Conservation (phyloP, 2,113 vertebrate species). For the Chunga burmeisteri region DNA sequence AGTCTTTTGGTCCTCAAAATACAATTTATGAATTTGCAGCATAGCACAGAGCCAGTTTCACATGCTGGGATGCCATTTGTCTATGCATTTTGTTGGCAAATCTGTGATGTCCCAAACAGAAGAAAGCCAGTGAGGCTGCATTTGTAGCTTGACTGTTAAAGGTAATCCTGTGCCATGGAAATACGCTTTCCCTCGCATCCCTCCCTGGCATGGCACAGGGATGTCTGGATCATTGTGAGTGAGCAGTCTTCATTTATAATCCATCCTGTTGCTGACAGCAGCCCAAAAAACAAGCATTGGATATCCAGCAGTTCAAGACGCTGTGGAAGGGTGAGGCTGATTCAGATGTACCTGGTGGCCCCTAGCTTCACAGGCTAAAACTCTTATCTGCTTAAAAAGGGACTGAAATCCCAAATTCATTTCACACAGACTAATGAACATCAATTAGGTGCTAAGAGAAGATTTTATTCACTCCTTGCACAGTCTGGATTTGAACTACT, state of each 20-base stretch:
- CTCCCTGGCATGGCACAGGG: not conserved
- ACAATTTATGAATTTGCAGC: not conserved
- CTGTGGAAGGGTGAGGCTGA: not conserved
- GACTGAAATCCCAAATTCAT: not conserved
- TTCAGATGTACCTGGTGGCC: not conserved
- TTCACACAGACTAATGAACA: not conserved
- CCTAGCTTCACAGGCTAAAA: not conserved
- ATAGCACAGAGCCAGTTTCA: not conserved
- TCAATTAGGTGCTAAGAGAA: not conserved
- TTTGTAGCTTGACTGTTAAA: not conserved
- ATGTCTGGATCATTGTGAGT: not conserved
- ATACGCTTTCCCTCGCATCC: not conserved
- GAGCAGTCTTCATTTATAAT: not conserved
- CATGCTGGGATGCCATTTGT: not conserved
- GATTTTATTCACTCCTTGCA: accelerated
- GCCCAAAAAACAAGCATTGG: not conserved
- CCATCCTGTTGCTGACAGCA: not conserved
- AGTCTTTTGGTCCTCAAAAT: not conserved
- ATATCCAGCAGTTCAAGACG: not conserved
- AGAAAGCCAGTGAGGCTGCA: not conserved
- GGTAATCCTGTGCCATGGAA: not conserved
- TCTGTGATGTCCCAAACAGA: not conserved
- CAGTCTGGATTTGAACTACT: not conserved
- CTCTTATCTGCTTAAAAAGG: not conserved
- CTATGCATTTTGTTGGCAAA: not conserved